These are phyloP conservation scores for Diplazon laetatorius DNA, from an alignment of 2,888 invertebrate genomes.

Conservation along the genomic window DNA sequence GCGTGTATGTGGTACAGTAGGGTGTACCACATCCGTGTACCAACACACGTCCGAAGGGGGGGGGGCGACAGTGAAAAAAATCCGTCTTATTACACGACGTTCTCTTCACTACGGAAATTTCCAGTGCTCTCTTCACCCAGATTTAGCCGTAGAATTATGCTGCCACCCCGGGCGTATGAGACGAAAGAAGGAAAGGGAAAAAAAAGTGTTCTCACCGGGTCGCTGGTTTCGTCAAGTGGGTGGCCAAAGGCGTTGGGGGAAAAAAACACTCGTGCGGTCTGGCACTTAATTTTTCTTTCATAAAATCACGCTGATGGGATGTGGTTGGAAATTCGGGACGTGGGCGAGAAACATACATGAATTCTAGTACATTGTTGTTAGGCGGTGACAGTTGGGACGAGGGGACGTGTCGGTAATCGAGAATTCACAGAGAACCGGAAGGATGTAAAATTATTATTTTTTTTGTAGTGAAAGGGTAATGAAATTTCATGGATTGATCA, in stretches of 20 bases:
- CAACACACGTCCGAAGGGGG: constrained; percentile 22
- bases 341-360: not conserved
- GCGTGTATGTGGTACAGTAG: not conserved
- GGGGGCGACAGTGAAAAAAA: constrained; percentile 16
- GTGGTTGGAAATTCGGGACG: not conserved
- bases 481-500: too few species aligned
- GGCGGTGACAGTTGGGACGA: too few species aligned
- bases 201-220: not conserved
- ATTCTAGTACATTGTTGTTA: too few species aligned
- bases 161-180: not conserved
- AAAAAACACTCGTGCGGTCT: constrained; percentile 47
- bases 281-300: not conserved
- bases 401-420: not conserved
- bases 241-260: not conserved
- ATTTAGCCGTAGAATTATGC: constrained; percentile 43
- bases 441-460: too few species aligned
- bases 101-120: constrained; percentile 45
- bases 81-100: constrained; percentile 41
- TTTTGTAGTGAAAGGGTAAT: too few species aligned
- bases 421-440: too few species aligned
- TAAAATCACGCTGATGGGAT: constrained; percentile 8
- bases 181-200: too few species aligned
- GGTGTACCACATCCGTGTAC: constrained; percentile 19
- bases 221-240: constrained; percentile 9
- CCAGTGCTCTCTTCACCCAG: constrained; percentile 58